These are phyloP conservation scores for Platichthys stellatus DNA, from an alignment of 2,113 vertebrate genomes.

Conservation along the genomic window DNA sequence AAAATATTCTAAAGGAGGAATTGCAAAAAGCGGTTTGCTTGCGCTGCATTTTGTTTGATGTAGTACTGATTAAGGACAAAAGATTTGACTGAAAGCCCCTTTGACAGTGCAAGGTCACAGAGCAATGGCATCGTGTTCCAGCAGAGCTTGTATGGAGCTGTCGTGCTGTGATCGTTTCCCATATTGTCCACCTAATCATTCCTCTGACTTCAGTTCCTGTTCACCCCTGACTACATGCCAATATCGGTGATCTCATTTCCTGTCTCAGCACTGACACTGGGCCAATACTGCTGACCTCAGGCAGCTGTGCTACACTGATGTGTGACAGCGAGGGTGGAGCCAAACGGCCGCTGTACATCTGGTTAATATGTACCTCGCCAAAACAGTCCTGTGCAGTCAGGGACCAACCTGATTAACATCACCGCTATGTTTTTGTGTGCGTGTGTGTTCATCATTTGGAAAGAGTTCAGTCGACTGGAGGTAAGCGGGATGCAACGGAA, in stretches of 20 bases:
- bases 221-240: slow-evolving; percentile 46
- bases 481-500: slow-evolving; percentile 47
- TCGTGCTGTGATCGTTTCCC: slow-evolving; percentile 8
- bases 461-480: slow-evolving; percentile 22
- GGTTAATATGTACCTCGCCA: slow-evolving; percentile 10
- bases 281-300: slow-evolving; percentile 42
- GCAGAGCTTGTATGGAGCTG: slow-evolving; percentile 2
- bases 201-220: slow-evolving; percentile 59
- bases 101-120: slow-evolving; percentile 44
- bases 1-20: no score
- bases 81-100: slow-evolving; percentile 34
- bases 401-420: slow-evolving; percentile 8
- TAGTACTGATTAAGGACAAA: slow-evolving; percentile 49
- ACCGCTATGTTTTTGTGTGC: slow-evolving; percentile 3
- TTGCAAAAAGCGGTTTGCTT: slow-evolving; percentile 5
- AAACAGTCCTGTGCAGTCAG: slow-evolving; percentile 21
- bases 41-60: slow-evolving; percentile 25
- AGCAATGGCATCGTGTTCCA: slow-evolving; percentile 9
- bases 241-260: slow-evolving; percentile 69
- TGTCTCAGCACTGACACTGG: slow-evolving; percentile 44
- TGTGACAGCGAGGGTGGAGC: slow-evolving; percentile 34
- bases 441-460: slow-evolving; percentile 1
- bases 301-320: slow-evolving; percentile 39
- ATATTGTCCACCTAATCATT: slow-evolving; percentile 22
- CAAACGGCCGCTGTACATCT: slow-evolving; percentile 26